Evolutionary conservation across 2,113 vertebrate species (phyloP).

Genomic region (Silurus asotus): DNA sequence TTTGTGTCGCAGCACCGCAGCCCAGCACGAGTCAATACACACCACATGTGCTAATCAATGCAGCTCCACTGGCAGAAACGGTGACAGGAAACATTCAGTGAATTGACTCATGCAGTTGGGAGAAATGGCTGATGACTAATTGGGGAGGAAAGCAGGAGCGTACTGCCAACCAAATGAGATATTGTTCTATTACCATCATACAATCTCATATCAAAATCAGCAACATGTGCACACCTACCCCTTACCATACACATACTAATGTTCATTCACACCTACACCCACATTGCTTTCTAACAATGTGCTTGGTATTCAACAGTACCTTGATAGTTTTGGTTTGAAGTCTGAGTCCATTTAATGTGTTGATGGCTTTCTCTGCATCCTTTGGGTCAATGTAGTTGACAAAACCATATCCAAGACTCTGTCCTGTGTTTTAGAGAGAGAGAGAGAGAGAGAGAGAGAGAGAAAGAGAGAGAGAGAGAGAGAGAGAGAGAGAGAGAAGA

Average conservation of each 20-base stretch:
- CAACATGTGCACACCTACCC: background rate
- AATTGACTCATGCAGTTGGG: conserved; percentile 47
- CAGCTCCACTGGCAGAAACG: conserved; percentile 48
- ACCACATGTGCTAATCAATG: conserved; percentile 55
- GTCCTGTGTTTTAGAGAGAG: conserved; percentile 80
- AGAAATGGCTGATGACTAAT: conserved; percentile 53
- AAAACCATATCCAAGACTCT: conserved; percentile 99
- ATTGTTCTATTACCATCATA: conserved; percentile 49
- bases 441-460: conserved; percentile 18
- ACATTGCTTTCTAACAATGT: background rate
- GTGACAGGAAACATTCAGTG: conserved; percentile 52
- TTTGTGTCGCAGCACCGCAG: conserved; percentile 41
- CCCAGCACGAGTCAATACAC: conserved; percentile 51
- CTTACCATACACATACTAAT: background rate
- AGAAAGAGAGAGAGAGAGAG: conserved; percentile 23
- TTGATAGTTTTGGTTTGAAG: conserved; percentile 99
- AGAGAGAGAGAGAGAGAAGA: conserved; percentile 49
- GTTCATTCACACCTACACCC: background rate
- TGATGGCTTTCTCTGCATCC: conserved; percentile 99
- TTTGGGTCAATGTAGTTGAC: conserved; percentile 99
- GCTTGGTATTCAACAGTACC: conserved; percentile 72
- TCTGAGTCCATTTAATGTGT: conserved; percentile 99
- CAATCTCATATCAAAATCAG: conserved; percentile 24
- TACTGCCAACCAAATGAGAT: conserved; percentile 42
- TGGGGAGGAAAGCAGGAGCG: conserved; percentile 46